Evolutionary conservation across 2,888 invertebrate species (phyloP), one percentile per base, ranked within the genome.

Genomic region (Oligia fasciuncula): DNA sequence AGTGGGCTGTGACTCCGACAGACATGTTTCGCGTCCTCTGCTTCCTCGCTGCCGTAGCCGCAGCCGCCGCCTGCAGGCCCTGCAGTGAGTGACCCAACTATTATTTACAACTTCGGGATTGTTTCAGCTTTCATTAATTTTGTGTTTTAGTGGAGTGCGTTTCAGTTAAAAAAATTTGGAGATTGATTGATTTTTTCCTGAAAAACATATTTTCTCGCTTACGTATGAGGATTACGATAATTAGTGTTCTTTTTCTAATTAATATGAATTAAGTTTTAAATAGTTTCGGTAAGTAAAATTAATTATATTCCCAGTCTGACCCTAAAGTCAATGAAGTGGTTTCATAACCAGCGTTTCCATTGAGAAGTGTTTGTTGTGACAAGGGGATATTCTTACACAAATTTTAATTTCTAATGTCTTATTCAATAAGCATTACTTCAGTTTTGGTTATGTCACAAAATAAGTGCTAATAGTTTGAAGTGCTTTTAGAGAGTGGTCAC

Each of bases 1-100:
- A 96, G 90, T 92, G 91, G 93, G 90, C 92, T 93, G 94, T 92
- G 93, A 93, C 95, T 93, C 93, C 96, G 95, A 89, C 95, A 94
- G 96, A 95, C 95, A 96, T 96, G 96, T 95, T 96, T 91, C 95
- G 95, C 92, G 91, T 94, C 91, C 92, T 96, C 94, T 94, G 93
- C 92, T 90, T 95, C 92, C 92, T 96, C 92, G 93, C 94, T 91
- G 91, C 93, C 84, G 92, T 92, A 78, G 93, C 92, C 83, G 94
- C 90, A 84, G 94, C 91, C 90, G 90, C 92, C 91, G 95, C 96
- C 89, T 96, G 97, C 94, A 93, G 93, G 81, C 96, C 96, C 90
- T 97, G 97, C 95, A 96, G 97, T 97, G 96, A 96, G 97, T 96
- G 92, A 90, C 84, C 81, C 73, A 73, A 83, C 77, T 73, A 87